Percentiles rank a stretch among this genome's conserved stretches.
Evolutionary conservation across 2,113 vertebrate species (phyloP).

Genomic region (Pongo pygmaeus): DNA sequence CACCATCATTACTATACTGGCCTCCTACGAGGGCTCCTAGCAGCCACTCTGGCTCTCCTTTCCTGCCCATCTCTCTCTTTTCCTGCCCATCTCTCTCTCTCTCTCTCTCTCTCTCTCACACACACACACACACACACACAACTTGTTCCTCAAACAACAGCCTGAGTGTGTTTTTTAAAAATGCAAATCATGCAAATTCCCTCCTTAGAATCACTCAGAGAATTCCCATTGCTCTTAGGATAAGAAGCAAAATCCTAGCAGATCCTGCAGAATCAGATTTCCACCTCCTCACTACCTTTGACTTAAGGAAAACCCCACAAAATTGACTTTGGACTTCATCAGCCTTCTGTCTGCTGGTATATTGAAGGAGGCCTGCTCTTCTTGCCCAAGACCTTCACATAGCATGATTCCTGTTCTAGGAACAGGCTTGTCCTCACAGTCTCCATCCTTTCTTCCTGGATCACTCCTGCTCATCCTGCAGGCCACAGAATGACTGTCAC

Average conservation of each 20-base stretch:
- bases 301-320: neutral
- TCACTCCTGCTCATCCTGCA: neutral
- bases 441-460: neutral
- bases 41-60: neutral
- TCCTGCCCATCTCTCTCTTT: neutral
- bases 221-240: neutral
- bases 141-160: neutral
- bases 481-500: neutral
- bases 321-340: neutral
- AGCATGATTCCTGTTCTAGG: neutral
- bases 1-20: neutral
- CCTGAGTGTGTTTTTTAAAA: neutral
- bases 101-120: no score
- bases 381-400: neutral
- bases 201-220: neutral
- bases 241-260: neutral
- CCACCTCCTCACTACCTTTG: neutral
- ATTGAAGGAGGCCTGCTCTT: neutral
- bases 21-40: neutral
- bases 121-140: neutral
- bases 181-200: neutral
- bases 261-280: neutral
- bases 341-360: neutral
- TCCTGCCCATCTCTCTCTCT: neutral
- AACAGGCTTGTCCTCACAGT: neutral